Evolutionary conservation across 2,797 vertebrate genomes (phyloP), one percentile per base, ranked within the genome.

Genomic region (Paedocypris micromegethes): DNA sequence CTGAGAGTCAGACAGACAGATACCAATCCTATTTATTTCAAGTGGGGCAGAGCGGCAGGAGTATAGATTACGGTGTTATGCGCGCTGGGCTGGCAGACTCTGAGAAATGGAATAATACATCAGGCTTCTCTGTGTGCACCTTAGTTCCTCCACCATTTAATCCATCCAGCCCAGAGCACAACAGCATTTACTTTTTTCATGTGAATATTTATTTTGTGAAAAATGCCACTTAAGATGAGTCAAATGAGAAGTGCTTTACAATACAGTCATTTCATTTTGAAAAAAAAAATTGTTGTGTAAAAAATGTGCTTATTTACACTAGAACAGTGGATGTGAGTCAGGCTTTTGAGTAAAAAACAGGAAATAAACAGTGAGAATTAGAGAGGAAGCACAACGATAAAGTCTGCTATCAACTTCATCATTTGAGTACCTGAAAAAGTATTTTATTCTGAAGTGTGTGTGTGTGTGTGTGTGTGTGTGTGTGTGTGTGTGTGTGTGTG

Each of bases 231-330:
- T 23, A 23, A 23, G 23, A 23, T 23, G 23, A 23, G 23, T 23
- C 23, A 87, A 80, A 87, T 4, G 23, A 41, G 6, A 44, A 87
- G 80, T 87, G 86, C 77, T 86, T 87, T 86, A 86, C 86, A 82
- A 84, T 82, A 84, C 63, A 23, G 23, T 23, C 23, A 23, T 23
- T 23, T 23, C 1, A 23, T 23, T 23, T 23, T 23, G 23, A 23
- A 23, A 23, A 23, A 23, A 23, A 23, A 23, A 23, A 23, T 23
- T 23, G 23, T 23, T 23, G 23, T 23, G 23, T 23, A 23, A 23
- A 23, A 23, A 23, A 23, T 23, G 23, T 23, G 23, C 23, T 23
- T 23, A 23, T 23, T 23, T 23, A 23, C 23, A 1, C 23, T 23
- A 23, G 23, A 23, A 23, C 23, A 23, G 23, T 23, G 23, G 23